Evolutionary conservation across 2,113 vertebrate genomes (phyloP).

Genomic region (Hystrix cristata): DNA sequence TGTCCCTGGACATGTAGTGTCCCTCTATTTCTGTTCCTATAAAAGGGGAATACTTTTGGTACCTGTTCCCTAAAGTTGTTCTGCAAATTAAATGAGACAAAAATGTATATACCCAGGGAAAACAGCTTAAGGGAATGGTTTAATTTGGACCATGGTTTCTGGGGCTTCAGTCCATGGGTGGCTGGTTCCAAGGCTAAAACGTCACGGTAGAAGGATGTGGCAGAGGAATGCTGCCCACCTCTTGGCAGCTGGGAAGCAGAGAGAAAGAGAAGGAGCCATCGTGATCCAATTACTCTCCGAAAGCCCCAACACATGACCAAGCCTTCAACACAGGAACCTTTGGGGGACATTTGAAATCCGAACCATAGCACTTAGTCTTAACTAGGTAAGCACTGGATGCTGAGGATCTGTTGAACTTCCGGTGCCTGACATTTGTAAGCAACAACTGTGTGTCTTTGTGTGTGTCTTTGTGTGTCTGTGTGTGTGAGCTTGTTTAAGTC

Average conservation of each 20-base stretch:
- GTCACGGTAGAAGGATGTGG: not conserved
- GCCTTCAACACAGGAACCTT: not conserved
- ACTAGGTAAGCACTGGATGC: not conserved
- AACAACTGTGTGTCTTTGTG: not conserved
- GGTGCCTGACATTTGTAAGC: not conserved
- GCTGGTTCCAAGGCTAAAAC: not conserved
- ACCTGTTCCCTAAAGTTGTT: not conserved
- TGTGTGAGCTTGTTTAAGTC: not conserved
- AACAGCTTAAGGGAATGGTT: not conserved
- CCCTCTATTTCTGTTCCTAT: not conserved
- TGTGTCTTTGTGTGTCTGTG: not conserved
- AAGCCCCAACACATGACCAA: not conserved
- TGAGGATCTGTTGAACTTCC: conserved; percentile 5
- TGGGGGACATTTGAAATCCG: not conserved
- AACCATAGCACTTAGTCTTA: not conserved
- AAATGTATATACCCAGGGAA: not conserved
- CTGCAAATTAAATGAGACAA: conserved; percentile 53
- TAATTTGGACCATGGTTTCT: not conserved
- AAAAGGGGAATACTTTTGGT: not conserved
- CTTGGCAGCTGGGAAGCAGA: not conserved
- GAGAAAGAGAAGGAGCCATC: not conserved
- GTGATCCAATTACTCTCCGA: not conserved
- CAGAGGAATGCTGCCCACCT: not conserved
- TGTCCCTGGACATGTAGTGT: not conserved
- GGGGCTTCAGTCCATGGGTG: not conserved